Evolutionary conservation across 2,113 vertebrate genomes (phyloP).

Genomic region (Tylochromis polylepis): DNA sequence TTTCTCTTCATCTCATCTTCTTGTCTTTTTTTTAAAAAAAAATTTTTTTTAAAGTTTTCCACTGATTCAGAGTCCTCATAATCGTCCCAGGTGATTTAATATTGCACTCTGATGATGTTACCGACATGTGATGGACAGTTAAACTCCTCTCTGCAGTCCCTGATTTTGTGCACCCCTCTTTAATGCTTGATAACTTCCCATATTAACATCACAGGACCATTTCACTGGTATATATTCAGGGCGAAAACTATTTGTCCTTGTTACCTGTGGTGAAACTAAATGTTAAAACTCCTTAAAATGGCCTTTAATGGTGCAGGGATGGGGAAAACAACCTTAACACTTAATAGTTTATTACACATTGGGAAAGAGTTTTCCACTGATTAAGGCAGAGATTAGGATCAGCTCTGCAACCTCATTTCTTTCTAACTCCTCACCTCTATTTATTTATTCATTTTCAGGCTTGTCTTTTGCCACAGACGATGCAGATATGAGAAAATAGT

Average conservation of each 20-base stretch:
- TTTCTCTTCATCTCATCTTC: background rate
- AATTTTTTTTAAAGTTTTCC: too few relatives aligned
- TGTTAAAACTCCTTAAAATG: background rate
- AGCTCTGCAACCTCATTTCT: background rate
- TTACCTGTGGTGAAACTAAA: background rate
- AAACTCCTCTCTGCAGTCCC: fast-evolving
- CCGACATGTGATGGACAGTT: background rate
- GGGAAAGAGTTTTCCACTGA: background rate
- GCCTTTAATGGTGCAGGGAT: background rate
- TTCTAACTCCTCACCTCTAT: background rate
- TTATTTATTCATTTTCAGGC: background rate
- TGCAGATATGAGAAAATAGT: background rate
- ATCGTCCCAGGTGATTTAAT: background rate
- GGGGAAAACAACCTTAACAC: background rate
- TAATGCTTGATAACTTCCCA: background rate
- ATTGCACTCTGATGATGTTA: background rate
- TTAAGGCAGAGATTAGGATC: background rate
- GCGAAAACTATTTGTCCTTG: fast-evolving
- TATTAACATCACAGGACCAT: background rate
- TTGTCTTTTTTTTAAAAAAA: background rate
- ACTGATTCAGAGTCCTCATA: background rate
- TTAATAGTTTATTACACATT: background rate
- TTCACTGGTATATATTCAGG: background rate
- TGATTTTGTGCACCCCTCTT: background rate
- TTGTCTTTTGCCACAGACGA: background rate